Percentiles rank a stretch among this genome's conserved stretches.
These are phyloP conservation scores for Rhinophrynus dorsalis DNA, from an alignment of 2,797 vertebrate species.

Conservation along the genomic window DNA sequence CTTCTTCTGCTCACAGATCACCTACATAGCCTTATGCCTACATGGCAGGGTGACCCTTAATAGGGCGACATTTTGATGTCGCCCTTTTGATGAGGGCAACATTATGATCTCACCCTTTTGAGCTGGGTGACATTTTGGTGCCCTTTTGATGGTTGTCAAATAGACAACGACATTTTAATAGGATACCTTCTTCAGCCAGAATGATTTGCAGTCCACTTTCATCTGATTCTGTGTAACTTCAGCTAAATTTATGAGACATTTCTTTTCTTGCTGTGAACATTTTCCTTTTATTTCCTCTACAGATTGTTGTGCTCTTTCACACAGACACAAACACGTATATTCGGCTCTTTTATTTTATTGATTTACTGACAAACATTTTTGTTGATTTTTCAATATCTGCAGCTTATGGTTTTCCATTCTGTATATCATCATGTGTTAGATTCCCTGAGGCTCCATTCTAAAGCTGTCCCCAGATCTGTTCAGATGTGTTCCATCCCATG, in stretches of 20 bases:
- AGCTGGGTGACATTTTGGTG: no score
- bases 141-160: no score
- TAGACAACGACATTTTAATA: no score
- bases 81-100: no score
- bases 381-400: slow-evolving; percentile 9
- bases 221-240: slow-evolving; percentile 18
- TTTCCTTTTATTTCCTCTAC: slow-evolving; percentile 20
- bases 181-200: no score
- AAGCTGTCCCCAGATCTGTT: background rate
- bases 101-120: no score
- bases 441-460: background rate
- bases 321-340: slow-evolving; percentile 31
- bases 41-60: no score
- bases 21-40: no score
- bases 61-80: no score
- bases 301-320: slow-evolving; percentile 8
- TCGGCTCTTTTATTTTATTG: slow-evolving; percentile 30
- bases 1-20: no score
- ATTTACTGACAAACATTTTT: slow-evolving; percentile 27
- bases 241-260: slow-evolving; percentile 1
- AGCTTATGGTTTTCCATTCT: background rate
- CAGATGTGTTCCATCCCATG: background rate
- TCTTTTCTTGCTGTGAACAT: slow-evolving; percentile 22
- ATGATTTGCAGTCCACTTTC: slow-evolving; percentile 16
- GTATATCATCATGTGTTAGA: background rate